Base-by-base conservation (phyloP, 2,797 vertebrate species). In the Tapirus indicus region DNA sequence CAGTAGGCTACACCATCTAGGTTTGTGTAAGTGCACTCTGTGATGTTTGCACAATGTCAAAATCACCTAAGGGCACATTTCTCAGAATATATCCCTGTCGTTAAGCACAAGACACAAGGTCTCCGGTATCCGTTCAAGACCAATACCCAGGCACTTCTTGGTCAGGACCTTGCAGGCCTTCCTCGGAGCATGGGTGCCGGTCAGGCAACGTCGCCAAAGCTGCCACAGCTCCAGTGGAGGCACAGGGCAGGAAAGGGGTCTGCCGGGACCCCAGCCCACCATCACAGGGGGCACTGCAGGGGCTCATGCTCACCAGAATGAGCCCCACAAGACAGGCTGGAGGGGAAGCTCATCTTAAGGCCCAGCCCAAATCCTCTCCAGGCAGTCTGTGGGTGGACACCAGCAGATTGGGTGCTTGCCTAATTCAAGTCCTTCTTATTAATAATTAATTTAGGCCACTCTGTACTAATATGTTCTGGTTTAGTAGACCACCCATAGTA, bases 141-240 rank as follows among this genome's bases (percentile, higher is more conserved):
- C 6, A 44, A 66, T 0, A 2, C 16, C 23, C 29, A 1, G 60
- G 32, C 13, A 2, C 83, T 2, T 20, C 4, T 20, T 1, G 8
- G 27, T 11, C 29, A 35, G 17, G 44, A 29, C 27, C 11, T 29
- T 14, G 11, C 20, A 11, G 49, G 38, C 5, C 21, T 17, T 11
- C 35, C 44, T 41, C 52, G 44, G 60, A 41, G 12, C 0, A 0
- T 9, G 14, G 12, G 10, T 3, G 0, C 21, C 14, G 2, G 11
- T 11, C 16, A 2, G 21, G 5, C 54, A 52, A 38, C 32, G 1
- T 44, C 2, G 0, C 64, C 66, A 60, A 56, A 6, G 27, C 41
- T 12, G 56, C 12, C 66, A 47, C 35, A 3, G 2, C 17, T 54
- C 44, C 77, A 60, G 10, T 13, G 32, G 38, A 35, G 64, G 25